Conservation (phyloP, 2,888 invertebrate species). For the Pollenia angustigena region DNA sequence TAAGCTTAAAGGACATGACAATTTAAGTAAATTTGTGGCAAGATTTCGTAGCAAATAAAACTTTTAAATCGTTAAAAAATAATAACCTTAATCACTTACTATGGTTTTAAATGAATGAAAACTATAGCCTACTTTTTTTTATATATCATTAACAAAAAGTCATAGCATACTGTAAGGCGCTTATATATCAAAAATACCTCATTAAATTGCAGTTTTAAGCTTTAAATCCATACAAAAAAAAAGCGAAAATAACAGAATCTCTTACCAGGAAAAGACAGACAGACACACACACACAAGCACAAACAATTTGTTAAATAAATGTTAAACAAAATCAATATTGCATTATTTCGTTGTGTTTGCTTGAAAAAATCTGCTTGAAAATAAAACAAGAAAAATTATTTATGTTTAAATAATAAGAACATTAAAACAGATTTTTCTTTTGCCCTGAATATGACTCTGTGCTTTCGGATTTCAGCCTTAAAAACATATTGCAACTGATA, state of each 20-base stretch:
- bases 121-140: background rate
- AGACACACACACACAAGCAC: background rate
- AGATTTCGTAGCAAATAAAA: background rate
- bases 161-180: conserved; percentile 24
- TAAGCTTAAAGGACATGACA: background rate
- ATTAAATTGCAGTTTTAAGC: conserved; percentile 3
- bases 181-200: background rate
- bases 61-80: background rate
- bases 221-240: background rate
- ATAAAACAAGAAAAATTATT: background rate
- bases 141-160: background rate
- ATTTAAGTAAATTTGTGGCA: too few species aligned
- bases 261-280: background rate
- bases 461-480: background rate
- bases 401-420: background rate
- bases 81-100: background rate
- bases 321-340: background rate
- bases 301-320: background rate
- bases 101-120: background rate
- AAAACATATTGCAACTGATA: background rate
- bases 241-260: too few species aligned
- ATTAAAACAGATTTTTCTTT: conserved; percentile 7
- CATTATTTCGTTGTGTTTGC: background rate
- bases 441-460: background rate
- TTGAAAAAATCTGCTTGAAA: background rate